A percentile compares a stretch with the other conserved stretches of the same genome.
phyloP scores from a whole-genome alignment of 2,113 vertebrate species.

The Megaceryle maxima region DNA sequence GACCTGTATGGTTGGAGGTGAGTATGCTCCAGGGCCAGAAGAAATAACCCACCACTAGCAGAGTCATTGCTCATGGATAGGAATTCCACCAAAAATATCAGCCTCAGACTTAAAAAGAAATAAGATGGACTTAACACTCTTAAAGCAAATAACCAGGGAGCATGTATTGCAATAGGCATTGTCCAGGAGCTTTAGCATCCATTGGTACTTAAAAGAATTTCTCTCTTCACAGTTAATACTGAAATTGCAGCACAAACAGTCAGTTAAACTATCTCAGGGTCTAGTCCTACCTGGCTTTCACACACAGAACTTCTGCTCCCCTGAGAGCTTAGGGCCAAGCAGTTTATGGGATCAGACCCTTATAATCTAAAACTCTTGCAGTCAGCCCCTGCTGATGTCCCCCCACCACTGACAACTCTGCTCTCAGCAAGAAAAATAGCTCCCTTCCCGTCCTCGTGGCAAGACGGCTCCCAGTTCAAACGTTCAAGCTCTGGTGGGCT shows the following conservation, averaged over 20 bases:
- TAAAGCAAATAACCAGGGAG: background rate
- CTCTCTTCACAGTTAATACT: background rate
- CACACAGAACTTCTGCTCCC: background rate
- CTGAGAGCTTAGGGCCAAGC: background rate
- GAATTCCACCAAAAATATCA: background rate
- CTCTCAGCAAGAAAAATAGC: background rate
- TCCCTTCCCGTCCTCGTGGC: background rate
- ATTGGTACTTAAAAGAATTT: background rate
- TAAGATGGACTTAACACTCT: background rate
- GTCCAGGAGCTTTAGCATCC: background rate
- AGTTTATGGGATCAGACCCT: background rate
- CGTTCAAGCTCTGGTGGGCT: conserved; percentile 29
- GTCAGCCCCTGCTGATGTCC: background rate
- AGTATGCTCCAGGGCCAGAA: background rate
- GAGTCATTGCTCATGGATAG: background rate
- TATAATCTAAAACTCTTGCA: background rate
- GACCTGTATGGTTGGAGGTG: background rate
- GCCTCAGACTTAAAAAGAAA: background rate
- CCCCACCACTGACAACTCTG: background rate
- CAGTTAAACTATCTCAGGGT: background rate
- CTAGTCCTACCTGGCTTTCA: background rate
- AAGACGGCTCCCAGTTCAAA: conserved; percentile 6
- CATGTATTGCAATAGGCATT: background rate
- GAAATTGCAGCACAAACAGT: background rate
- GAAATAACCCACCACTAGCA: background rate